Base-by-base conservation (phyloP, 2,113 vertebrate species). In the Calyptommatus sinebrachiatus region DNA sequence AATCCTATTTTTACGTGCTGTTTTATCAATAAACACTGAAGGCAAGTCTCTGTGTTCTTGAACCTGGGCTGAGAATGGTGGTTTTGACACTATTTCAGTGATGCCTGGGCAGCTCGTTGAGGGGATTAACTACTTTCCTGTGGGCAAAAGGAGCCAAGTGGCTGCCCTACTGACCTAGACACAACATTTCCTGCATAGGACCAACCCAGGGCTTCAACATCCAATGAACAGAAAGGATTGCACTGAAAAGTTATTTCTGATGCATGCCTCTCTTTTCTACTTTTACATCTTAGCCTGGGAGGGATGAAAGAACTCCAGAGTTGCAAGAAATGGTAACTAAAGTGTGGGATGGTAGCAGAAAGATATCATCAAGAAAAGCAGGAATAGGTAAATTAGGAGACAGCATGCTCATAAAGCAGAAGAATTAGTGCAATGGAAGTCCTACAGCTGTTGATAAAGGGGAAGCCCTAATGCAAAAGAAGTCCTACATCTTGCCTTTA, bases 61-160 rank as follows among this genome's bases (percentile, higher is more conserved):
- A 50, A 9, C 48, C 12, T 9, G 53, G 53, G 12, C 53, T 18
- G 53, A 16, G 53, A 57, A 57, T 57, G 53, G 53, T 57, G 53
- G 18, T 57, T 18, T 18, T 18, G 16, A 57, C 53, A 57, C 79
- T 76, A 81, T 81, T 81, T 76, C 79, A 81, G 70, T 61, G 28
- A 81, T 76, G 57, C 46, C 53, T 31, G 70, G 66, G 63, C 66
- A 76, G 72, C 79, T 75, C 65, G 62, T 21, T 28, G 50, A 81
- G 63, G 26, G 65, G 79, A 81, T 81, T 81, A 81, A 21, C 65
- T 48, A 68, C 65, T 76, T 75, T 53, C 41, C 65, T 75, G n/a
- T 69, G 31, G 28, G 65, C 79, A 81, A 73, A 81, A 81, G 61
- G 65, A 28, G 73, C 35, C 41, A 61, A 46, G 41, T 75, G n/a